Evolutionary conservation across 1,140 invertebrate species (phyloP).

Genomic region (Atopsyche davidsoni): DNA sequence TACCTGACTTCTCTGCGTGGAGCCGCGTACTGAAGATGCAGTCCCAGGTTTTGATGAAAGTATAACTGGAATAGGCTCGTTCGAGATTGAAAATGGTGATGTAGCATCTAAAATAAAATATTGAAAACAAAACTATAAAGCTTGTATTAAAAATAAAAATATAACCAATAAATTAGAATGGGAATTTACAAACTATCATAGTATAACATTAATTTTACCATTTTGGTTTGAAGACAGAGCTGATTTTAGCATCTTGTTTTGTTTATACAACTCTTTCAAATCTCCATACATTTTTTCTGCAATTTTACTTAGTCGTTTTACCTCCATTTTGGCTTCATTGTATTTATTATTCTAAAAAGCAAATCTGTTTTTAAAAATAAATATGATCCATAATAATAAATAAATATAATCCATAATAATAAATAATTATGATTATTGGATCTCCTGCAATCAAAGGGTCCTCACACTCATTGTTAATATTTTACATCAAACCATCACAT

Average conservation of each 20-base stretch:
- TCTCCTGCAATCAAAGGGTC: no score
- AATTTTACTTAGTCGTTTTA: slow-evolving; percentile 40
- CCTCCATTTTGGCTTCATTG: slow-evolving; percentile 36
- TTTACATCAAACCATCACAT: no score
- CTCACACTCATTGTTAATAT: no score
- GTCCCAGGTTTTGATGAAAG: no score
- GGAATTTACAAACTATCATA: background rate
- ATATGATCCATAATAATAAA: background rate
- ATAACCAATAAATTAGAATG: background rate
- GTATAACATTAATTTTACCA: slow-evolving; percentile 2
- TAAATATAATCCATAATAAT: no score
- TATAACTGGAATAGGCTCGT: no score
- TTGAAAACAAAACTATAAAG: background rate
- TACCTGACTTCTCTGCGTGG: no score
- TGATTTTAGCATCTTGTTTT: slow-evolving; percentile 38
- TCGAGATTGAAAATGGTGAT: no score
- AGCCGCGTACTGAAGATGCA: no score
- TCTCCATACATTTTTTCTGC: slow-evolving; percentile 42
- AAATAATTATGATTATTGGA: no score
- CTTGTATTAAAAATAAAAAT: background rate
- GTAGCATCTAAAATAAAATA: slow-evolving; percentile 3
- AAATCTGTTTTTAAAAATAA: background rate
- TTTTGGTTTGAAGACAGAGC: slow-evolving; percentile 29
- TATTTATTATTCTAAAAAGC: slow-evolving; percentile 37
- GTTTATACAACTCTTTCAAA: slow-evolving; percentile 40